Conservation (phyloP, 2,888 invertebrate species). For the Stenotaenia linearis region DNA sequence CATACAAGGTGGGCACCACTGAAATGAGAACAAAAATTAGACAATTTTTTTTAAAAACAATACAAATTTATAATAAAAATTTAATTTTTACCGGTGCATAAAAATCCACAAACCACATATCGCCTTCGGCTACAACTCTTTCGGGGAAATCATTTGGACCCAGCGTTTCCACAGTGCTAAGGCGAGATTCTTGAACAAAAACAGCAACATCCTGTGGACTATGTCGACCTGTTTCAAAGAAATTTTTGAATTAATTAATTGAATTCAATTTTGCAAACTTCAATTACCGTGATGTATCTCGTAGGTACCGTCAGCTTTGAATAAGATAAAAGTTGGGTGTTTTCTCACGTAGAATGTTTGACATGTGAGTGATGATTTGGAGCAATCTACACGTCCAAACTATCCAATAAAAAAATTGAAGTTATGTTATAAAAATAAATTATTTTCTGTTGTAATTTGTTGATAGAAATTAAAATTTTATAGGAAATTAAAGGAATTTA, state of each 20-base stretch:
- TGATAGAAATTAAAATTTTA: not conserved
- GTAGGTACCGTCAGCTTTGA: conserved; percentile 68
- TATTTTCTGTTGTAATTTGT: too few species aligned
- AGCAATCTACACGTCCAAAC: conserved; percentile 50
- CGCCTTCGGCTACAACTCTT: conserved; percentile 41
- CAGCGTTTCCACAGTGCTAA: conserved; percentile 47
- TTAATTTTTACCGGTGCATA: conserved; percentile 56
- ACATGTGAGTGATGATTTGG: conserved; percentile 44
- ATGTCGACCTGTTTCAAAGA: too few species aligned
- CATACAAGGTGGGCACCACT: conserved; percentile 71
- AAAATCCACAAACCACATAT: conserved; percentile 66
- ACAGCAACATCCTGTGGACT: conserved; percentile 54
- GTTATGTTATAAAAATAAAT: not conserved
- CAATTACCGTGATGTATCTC: conserved; percentile 70
- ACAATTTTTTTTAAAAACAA: too few species aligned
- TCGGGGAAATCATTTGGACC: conserved; percentile 47
- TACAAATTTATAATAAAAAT: too few species aligned
- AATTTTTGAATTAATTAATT: too few species aligned
- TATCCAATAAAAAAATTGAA: conserved; percentile 31
- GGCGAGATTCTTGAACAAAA: conserved; percentile 59
- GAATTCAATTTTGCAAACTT: conserved; percentile 40
- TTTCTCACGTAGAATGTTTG: conserved; percentile 45
- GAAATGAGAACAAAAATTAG: too few species aligned
- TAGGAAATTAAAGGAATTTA: too few species aligned
- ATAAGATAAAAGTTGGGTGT: conserved; percentile 63